Evolutionary conservation across 2,113 vertebrate species (phyloP).

Genomic region (Phainopepla nitens): DNA sequence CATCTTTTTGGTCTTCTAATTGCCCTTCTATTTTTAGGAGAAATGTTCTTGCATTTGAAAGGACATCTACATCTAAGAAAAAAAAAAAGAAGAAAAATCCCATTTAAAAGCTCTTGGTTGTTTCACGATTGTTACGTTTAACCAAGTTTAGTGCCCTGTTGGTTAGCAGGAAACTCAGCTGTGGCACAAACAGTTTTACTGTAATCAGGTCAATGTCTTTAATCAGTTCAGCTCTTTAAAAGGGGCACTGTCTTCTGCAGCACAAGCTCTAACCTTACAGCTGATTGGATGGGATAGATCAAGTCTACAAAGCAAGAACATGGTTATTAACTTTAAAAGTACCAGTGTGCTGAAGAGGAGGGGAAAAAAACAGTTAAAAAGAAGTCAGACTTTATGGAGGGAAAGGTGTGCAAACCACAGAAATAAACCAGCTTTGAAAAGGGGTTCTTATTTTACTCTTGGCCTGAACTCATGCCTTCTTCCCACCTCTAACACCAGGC

Average conservation of each 20-base stretch:
- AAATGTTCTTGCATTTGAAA: conserved; percentile 23
- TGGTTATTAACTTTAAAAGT: conserved; percentile 33
- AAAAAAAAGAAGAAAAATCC: neutral
- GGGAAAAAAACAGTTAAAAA: neutral
- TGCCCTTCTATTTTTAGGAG: conserved; percentile 12
- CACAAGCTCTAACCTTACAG: conserved; percentile 39
- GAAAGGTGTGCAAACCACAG: conserved; percentile 62
- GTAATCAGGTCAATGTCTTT: conserved; percentile 58
- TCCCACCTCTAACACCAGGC: conserved; percentile 55
- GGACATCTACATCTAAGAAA: neutral
- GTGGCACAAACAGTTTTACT: conserved; percentile 41
- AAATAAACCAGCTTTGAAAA: conserved; percentile 55
- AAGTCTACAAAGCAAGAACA: conserved; percentile 34
- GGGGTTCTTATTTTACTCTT: conserved; percentile 52
- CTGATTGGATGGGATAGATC: conserved; percentile 54
- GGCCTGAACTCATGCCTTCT: conserved; percentile 43
- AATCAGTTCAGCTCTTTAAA: conserved; percentile 63
- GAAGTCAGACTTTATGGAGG: conserved; percentile 18
- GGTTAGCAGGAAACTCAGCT: conserved; percentile 55
- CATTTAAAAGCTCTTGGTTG: conserved; percentile 33
- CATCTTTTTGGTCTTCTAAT: conserved; percentile 11
- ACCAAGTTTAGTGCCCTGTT: neutral
- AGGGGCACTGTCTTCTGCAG: conserved; percentile 51
- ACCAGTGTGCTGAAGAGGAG: conserved; percentile 6
- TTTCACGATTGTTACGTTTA: neutral